Percentiles rank a stretch among this genome's conserved stretches.
Evolutionary conservation across 1,140 invertebrate species (phyloP).

Genomic region (Drosophila guanche): DNA sequence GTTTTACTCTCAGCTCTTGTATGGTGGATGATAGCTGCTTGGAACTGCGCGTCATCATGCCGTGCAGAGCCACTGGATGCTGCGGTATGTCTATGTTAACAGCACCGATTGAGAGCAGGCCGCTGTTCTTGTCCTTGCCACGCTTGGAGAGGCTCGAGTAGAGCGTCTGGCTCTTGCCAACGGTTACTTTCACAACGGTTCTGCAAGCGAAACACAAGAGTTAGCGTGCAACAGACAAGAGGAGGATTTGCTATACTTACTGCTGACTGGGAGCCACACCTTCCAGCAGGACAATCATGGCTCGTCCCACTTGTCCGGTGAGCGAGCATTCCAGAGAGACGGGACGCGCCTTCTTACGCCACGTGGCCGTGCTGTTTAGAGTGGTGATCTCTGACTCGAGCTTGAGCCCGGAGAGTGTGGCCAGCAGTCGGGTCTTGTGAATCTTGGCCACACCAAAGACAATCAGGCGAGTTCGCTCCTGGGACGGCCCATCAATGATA

Average conservation of each 20-base stretch:
- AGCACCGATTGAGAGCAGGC: slow-evolving; percentile 93
- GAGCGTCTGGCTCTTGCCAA: slow-evolving; percentile 95
- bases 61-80: slow-evolving; percentile 97
- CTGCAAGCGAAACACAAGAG: slow-evolving; percentile 81
- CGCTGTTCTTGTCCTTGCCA: slow-evolving; percentile 93
- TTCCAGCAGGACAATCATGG: slow-evolving; percentile 96
- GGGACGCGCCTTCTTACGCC: slow-evolving; percentile 81
- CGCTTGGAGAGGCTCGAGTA: slow-evolving; percentile 92
- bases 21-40: slow-evolving; percentile 96
- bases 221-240: not conserved
- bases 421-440: slow-evolving; percentile 93
- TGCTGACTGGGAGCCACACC: slow-evolving; percentile 95
- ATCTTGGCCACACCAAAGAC: slow-evolving; percentile 95
- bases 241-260: slow-evolving; percentile 81
- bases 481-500: slow-evolving; percentile 58
- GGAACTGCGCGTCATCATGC: slow-evolving; percentile 97
- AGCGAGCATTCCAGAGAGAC: slow-evolving; percentile 92
- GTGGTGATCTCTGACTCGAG: slow-evolving; percentile 83
- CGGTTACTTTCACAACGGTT: slow-evolving; percentile 96
- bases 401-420: slow-evolving; percentile 96
- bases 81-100: slow-evolving; percentile 97
- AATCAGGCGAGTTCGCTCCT: slow-evolving; percentile 77
- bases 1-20: slow-evolving; percentile 91
- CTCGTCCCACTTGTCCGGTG: slow-evolving; percentile 94
- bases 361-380: slow-evolving; percentile 79